Conservation (phyloP, 2,888 invertebrate species). For the Xanthorhoe designata region DNA sequence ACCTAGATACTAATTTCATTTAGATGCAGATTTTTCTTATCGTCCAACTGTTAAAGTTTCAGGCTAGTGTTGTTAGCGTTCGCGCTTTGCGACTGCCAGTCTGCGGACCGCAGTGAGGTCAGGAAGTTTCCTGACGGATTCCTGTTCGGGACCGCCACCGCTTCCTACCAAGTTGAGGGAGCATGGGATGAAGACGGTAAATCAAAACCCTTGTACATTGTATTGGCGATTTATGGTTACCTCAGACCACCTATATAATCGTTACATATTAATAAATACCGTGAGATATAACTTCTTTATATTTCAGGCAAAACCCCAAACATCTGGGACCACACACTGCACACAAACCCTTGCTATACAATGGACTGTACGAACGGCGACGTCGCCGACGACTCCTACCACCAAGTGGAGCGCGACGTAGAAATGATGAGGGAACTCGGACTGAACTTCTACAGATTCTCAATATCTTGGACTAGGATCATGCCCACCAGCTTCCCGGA, state of each 20-base stretch:
- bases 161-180: conserved; percentile 83
- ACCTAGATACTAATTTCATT: too few relatives aligned
- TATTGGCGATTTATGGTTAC: background rate
- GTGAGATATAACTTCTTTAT: background rate
- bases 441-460: conserved; percentile 80
- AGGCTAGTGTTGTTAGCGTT: conserved; percentile 23
- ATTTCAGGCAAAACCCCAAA: conserved; percentile 79
- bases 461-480: conserved; percentile 87
- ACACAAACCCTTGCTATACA: conserved; percentile 73
- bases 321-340: conserved; percentile 87
- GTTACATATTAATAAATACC: too few relatives aligned
- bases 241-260: too few relatives aligned
- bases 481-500: conserved; percentile 82
- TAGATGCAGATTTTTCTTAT: too few relatives aligned
- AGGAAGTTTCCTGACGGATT: conserved; percentile 58
- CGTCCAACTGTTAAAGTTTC: background rate
- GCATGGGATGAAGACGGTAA: conserved; percentile 82
- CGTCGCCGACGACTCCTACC: conserved; percentile 84
- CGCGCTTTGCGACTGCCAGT: conserved; percentile 16
- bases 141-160: conserved; percentile 63
- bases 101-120: conserved; percentile 35
- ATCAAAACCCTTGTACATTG: background rate
- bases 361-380: conserved; percentile 84
- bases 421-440: conserved; percentile 69
- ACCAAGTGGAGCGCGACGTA: conserved; percentile 83